Evolutionary conservation across 2,113 vertebrate species (phyloP).

Genomic region (Macaca nemestrina): DNA sequence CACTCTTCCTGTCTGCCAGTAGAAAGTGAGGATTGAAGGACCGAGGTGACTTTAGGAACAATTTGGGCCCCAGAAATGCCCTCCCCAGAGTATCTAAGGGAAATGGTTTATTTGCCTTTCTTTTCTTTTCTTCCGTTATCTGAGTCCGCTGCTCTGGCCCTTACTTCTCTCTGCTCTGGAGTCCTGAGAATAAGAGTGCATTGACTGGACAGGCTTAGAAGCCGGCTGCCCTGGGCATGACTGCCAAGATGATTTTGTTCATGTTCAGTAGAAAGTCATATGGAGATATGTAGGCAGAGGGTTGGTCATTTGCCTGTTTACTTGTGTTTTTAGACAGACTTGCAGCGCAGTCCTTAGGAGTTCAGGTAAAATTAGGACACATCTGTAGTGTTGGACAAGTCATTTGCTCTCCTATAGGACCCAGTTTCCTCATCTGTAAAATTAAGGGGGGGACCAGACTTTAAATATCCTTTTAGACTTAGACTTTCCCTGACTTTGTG

Average conservation of each 20-base stretch:
- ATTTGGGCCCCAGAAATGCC: neutral
- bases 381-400: neutral
- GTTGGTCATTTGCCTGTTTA: neutral
- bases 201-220: too few species aligned
- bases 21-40: too few species aligned
- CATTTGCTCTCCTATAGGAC: neutral
- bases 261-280: neutral
- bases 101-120: neutral
- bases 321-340: neutral
- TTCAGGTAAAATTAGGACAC: neutral
- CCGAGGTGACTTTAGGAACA: neutral
- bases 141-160: neutral
- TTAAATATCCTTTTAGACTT: neutral
- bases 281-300: neutral
- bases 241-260: neutral
- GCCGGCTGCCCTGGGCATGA: fast-evolving
- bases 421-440: neutral
- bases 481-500: neutral
- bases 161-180: neutral
- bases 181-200: neutral
- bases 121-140: neutral
- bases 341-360: fast-evolving
- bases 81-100: neutral
- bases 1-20: neutral
- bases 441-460: neutral